Percentiles rank a stretch among this genome's conserved stretches.
Conservation (phyloP, 2,797 vertebrate genomes). For the Sardinella longiceps region DNA sequence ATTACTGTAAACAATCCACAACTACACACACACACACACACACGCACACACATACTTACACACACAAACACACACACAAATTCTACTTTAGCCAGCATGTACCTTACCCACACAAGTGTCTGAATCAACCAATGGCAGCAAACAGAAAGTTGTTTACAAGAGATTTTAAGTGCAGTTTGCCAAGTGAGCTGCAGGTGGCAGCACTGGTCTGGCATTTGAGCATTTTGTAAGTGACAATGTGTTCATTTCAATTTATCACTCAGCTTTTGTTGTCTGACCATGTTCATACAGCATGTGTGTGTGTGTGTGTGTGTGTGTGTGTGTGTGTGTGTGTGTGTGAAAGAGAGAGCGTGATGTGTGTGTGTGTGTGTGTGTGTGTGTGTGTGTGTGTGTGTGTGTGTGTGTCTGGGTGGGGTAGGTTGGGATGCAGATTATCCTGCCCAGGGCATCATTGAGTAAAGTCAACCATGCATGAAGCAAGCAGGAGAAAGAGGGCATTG, state of each 20-base stretch:
- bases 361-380: slow-evolving; percentile 32
- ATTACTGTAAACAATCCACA: too few relatives aligned
- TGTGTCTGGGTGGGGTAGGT: slow-evolving; percentile 44
- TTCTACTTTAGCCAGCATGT: too few relatives aligned
- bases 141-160: neutral
- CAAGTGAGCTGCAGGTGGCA: neutral
- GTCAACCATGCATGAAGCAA: slow-evolving; percentile 66
- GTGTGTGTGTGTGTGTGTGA: too few relatives aligned
- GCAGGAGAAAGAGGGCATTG: slow-evolving; percentile 75
- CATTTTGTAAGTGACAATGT: neutral
- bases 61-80: slow-evolving; percentile 12
- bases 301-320: neutral
- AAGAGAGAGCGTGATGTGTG: neutral
- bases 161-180: neutral
- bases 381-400: slow-evolving; percentile 33
- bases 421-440: slow-evolving; percentile 68
- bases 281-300: neutral
- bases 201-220: neutral
- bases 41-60: neutral
- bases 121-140: neutral
- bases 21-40: neutral
- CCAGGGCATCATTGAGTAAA: slow-evolving; percentile 69
- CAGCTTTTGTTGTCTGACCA: neutral
- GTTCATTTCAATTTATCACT: neutral
- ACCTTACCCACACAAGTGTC: neutral